phyloP scores from a whole-genome alignment of 2,888 invertebrate species.

The Ceratothoa steindachneri region DNA sequence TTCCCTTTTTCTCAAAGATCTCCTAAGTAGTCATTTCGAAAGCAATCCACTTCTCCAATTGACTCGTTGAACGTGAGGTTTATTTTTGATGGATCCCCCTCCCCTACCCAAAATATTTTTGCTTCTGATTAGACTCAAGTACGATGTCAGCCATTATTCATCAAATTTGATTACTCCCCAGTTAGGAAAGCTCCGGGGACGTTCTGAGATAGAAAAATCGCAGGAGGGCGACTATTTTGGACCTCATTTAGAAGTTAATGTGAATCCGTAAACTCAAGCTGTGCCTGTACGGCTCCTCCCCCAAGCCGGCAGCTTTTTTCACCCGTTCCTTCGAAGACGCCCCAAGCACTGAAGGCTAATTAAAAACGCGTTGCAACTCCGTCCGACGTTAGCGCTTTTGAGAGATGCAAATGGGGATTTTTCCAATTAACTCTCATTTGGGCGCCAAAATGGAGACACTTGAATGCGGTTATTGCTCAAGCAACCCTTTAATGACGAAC shows the following conservation, averaged over 20 bases:
- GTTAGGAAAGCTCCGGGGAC: no score
- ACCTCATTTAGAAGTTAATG: not conserved
- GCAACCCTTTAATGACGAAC: not conserved
- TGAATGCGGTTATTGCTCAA: slow-evolving; percentile 6
- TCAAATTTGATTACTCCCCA: not conserved
- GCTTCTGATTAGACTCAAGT: no score
- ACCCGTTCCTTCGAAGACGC: not conserved
- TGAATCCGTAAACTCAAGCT: not conserved
- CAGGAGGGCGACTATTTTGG: not conserved
- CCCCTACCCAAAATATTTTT: no score
- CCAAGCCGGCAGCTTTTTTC: not conserved
- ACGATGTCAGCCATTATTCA: not conserved
- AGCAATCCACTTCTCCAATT: no score
- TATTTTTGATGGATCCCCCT: no score
- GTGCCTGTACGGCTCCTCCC: not conserved
- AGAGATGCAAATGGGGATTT: slow-evolving; percentile 5
- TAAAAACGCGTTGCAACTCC: slow-evolving; percentile 2
- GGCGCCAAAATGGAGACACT: not conserved
- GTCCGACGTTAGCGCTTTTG: not conserved
- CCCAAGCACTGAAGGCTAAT: slow-evolving; percentile 7
- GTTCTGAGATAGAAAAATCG: not conserved
- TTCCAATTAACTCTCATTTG: slow-evolving; percentile 9
- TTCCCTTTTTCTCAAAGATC: no score
- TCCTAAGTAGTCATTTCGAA: no score
- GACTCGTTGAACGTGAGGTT: no score